A percentile compares a stretch with the other conserved stretches of the same genome.
These are phyloP conservation scores for Dynastes maya DNA, from an alignment of 2,888 invertebrate species.

Conservation along the genomic window DNA sequence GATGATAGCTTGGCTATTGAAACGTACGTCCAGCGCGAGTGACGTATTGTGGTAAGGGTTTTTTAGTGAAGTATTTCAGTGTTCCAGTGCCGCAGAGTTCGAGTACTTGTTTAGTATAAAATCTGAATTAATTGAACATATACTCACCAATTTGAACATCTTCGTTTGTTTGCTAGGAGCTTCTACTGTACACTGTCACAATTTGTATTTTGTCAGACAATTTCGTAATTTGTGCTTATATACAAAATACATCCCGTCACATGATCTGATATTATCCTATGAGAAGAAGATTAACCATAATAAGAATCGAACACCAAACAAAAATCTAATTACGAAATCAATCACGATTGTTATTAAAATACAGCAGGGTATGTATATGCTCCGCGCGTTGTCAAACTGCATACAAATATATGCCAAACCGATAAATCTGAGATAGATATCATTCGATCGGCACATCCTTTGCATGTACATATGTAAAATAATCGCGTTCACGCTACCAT, in stretches of 20 bases:
- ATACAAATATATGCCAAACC: constrained; percentile 40
- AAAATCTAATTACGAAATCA: constrained; percentile 37
- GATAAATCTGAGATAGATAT: constrained; percentile 18
- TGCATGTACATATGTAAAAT: constrained; percentile 12
- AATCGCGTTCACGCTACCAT: not conserved
- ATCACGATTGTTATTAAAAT: constrained; percentile 44
- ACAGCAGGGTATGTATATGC: constrained; percentile 14
- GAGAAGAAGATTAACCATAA: not conserved
- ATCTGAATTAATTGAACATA: not conserved
- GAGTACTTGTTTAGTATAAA: too few species aligned
- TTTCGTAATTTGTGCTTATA: constrained; percentile 18
- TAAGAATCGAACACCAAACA: constrained; percentile 11
- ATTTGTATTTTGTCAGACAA: constrained; percentile 3
- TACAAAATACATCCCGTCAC: constrained; percentile 22
- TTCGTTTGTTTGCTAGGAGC: constrained; percentile 23
- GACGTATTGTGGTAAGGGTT: too few species aligned
- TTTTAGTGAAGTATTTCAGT: too few species aligned
- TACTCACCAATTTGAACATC: constrained; percentile 52
- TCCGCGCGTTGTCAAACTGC: constrained; percentile 28
- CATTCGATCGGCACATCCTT: constrained; percentile 15
- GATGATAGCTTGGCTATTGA: too few species aligned
- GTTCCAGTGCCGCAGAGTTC: too few species aligned
- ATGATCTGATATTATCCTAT: constrained; percentile 22
- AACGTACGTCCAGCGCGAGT: too few species aligned
- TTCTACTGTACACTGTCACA: constrained; percentile 33